Percentiles rank a stretch among this genome's conserved stretches.
Evolutionary conservation across 2,888 invertebrate genomes (phyloP).

Genomic region (Drosophila koepferae): DNA sequence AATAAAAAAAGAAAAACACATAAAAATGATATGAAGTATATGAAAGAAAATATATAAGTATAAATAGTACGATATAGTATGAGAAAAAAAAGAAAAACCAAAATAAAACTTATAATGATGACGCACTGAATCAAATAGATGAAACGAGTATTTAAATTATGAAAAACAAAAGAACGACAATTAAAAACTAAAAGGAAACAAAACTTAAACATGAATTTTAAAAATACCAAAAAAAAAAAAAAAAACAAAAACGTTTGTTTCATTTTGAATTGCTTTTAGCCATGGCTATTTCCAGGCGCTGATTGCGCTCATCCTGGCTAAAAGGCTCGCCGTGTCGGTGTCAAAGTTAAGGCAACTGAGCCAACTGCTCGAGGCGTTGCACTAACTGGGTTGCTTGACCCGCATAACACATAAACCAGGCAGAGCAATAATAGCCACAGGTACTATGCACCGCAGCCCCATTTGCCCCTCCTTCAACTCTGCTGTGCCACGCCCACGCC

Average conservation of each 20-base stretch:
- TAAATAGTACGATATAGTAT: slow-evolving; percentile 62
- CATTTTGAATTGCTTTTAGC: slow-evolving; percentile 20
- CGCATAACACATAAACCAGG: slow-evolving; percentile 62
- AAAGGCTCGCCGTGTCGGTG: slow-evolving; percentile 28
- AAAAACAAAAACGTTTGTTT: slow-evolving; percentile 15
- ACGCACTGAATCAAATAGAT: slow-evolving; percentile 85
- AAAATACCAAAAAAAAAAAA: slow-evolving; percentile 45
- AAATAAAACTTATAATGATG: slow-evolving; percentile 69
- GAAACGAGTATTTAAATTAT: slow-evolving; percentile 78
- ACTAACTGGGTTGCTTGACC: slow-evolving; percentile 42
- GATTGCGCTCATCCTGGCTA: slow-evolving; percentile 59
- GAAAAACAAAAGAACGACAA: slow-evolving; percentile 38
- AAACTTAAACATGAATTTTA: slow-evolving; percentile 58
- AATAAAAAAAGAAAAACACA: slow-evolving; percentile 23
- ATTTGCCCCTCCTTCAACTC: no score
- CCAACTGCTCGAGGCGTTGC: slow-evolving; percentile 32
- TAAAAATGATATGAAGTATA: slow-evolving; percentile 25
- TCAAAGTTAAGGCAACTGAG: slow-evolving; percentile 54
- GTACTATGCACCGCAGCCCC: slow-evolving; percentile 1
- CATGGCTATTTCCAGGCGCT: slow-evolving; percentile 20
- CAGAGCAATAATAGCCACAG: slow-evolving; percentile 31
- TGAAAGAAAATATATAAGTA: slow-evolving; percentile 35
- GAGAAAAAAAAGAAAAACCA: slow-evolving; percentile 5
- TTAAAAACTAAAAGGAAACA: slow-evolving; percentile 62
- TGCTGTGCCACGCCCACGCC: neutral